Base-by-base conservation (phyloP, 2,113 vertebrate genomes). In the Leiothrix lutea region DNA sequence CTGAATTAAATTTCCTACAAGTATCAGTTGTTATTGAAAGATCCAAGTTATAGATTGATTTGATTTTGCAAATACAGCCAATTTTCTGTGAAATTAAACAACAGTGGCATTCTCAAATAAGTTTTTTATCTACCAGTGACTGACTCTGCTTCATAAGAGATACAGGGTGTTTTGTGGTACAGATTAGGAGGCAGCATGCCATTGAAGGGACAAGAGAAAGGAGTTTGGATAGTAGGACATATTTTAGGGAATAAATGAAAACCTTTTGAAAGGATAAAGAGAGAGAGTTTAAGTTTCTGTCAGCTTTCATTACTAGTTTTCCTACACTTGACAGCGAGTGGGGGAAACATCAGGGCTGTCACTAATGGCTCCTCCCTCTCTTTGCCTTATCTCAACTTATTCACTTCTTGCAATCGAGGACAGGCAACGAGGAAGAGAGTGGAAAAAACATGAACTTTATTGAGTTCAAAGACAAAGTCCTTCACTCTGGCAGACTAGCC, bases 401-500 rank as follows among this genome's bases (percentile, higher is more conserved):
- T 15, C 31, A 44, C 38, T 64, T 64, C 22, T 45, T 11, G 9
- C 0, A 3, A 28, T n/a, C 0, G 0, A 88, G 29, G 29, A 54
- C 25, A 35, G 18, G 14, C 14, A 77, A 13, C 26, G 51, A 71
- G 44, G 44, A 36, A 79, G 25, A 47, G 13, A 82, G 23, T 19
- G 26, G 35, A 22, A 44, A 65, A 66, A 79, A 33, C 2, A 25
- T 24, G 13, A 79, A 67, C 28, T 88, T 65, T 22, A 71, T 75
- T n/a, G 42, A 66, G 17, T 53, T 57, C 38, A 82, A 79, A 74
- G 47, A 66, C 42, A 36, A 88, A 82, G 26, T 29, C 51, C 28
- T 86, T 48, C 33, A 79, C 13, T 79, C 11, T 0, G 0, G 29
- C 5, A 65, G 19, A 24, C 50, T 38, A 81, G 12, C 14, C 40